Percentiles rank a stretch among this genome's conserved stretches.
Conservation (phyloP, 2,888 invertebrate species). For the Clepsis dumicolana region DNA sequence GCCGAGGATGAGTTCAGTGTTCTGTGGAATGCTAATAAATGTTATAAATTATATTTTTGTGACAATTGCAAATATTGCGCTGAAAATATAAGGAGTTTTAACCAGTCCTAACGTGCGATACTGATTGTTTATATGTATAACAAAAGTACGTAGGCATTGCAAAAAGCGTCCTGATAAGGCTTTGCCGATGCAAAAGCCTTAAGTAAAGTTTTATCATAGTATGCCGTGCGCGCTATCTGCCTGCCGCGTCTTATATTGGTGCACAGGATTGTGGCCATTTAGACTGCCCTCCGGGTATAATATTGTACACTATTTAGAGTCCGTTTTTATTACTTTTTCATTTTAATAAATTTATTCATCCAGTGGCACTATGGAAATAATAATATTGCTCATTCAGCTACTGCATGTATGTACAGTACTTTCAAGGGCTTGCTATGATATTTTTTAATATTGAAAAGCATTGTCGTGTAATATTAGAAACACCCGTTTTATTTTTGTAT, state of each 20-base stretch:
- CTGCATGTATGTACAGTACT: too few species aligned
- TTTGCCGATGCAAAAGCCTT: slow-evolving; percentile 71
- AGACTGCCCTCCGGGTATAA: slow-evolving; percentile 48
- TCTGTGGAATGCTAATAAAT: too few species aligned
- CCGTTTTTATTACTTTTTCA: not conserved
- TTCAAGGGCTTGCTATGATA: too few species aligned
- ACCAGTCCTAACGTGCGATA: slow-evolving; percentile 1
- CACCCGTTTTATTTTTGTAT: too few species aligned
- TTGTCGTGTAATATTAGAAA: too few species aligned
- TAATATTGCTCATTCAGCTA: too few species aligned
- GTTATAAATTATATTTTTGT: too few species aligned
- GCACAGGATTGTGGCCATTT: slow-evolving; percentile 55
- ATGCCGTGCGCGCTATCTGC: slow-evolving; percentile 59
- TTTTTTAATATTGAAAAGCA: too few species aligned
- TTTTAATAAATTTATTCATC: slow-evolving; percentile 7
- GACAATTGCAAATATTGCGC: too few species aligned
- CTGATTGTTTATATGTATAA: not conserved
- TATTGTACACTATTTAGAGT: slow-evolving; percentile 6
- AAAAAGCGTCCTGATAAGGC: slow-evolving; percentile 64
- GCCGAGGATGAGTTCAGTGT: not conserved
- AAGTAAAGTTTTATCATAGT: slow-evolving; percentile 75
- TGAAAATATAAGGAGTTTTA: too few species aligned
- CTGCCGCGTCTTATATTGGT: slow-evolving; percentile 56
- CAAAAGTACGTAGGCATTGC: slow-evolving; percentile 54
- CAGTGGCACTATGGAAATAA: not conserved